Evolutionary conservation across 2,113 vertebrate species (phyloP), one percentile per base, ranked within the genome.

Genomic region (Oryzias melastigma): DNA sequence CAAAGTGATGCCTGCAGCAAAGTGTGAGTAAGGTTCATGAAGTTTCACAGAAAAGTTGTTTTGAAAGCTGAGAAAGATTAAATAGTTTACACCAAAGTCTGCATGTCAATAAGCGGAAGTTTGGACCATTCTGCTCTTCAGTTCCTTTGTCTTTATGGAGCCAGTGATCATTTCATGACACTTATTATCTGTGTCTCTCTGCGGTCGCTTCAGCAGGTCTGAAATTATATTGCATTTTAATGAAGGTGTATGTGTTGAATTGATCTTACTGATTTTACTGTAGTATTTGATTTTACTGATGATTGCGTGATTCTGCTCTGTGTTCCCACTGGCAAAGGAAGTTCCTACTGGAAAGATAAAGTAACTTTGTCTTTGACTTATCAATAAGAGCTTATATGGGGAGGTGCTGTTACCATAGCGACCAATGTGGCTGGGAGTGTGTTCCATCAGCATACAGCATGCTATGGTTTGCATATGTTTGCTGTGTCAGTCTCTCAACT

Each of bases 361-460:
- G 22, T 22, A 22, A 22, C 22, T 22, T 22, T 22, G 22, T 2
- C 22, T 22, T 73, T 22, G 22, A 22, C 22, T 22, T 73, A 77
- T 87, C 81, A 88, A 83, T 85, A 83, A 83, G 53, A 70, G 57
- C 54, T 44, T 77, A 80, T 75, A 78, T 71, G 58, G 76, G 64
- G 70, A 68, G 77, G 75, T 55, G 65, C 78, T 79, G 60, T 89
- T 81, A 58, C 85, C 61, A 72, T 80, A 66, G 77, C 62, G 80
- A 88, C 78, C 57, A 4, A 20, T 25, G 59, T 80, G 61, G 68
- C 73, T 71, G 71, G 75, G 75, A 72, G 77, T 20, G 27, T 16
- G 27, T 49, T 82, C 70, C 62, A 35, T 76, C 47, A 58, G 56
- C 49, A 53, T 49, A 58, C 62, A n/a, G 68, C 25, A 51, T 22